Percentiles rank a stretch among this genome's conserved stretches.
phyloP scores from a whole-genome alignment of 2,113 vertebrate species.

The Rhadina sibilatrix region DNA sequence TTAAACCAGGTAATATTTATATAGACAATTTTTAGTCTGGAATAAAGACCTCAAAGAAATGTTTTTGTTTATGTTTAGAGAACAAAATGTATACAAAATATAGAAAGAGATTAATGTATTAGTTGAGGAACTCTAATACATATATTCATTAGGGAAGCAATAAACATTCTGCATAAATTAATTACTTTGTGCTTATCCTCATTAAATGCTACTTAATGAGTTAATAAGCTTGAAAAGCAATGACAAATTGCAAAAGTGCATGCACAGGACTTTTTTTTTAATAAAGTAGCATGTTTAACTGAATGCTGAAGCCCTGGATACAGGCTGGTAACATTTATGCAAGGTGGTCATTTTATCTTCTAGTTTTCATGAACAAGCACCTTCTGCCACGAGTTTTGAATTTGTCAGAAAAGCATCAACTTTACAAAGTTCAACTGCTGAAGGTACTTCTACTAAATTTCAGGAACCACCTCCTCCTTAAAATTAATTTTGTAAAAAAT shows the following conservation, averaged over 20 bases:
- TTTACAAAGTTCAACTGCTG: neutral
- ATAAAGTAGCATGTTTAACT: neutral
- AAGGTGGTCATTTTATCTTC: neutral
- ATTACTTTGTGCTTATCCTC: neutral
- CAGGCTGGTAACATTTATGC: neutral
- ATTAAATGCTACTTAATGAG: conserved; percentile 10
- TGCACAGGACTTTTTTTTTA: neutral
- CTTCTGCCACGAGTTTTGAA: neutral
- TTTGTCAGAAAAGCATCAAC: neutral
- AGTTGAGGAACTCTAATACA: neutral
- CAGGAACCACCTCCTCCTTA: neutral
- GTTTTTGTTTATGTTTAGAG: neutral
- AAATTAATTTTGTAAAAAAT: neutral
- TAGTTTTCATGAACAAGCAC: neutral
- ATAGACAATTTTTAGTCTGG: neutral
- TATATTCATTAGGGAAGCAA: conserved; percentile 7
- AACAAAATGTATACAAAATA: neutral
- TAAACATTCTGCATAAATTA: conserved; percentile 18
- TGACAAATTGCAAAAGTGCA: neutral
- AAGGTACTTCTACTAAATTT: neutral
- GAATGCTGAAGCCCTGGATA: neutral
- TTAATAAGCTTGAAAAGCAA: neutral
- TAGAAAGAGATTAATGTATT: neutral
- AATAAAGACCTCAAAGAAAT: neutral
- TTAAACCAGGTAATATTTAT: neutral